A percentile compares a stretch with the other conserved stretches of the same genome.
phyloP scores from a whole-genome alignment of 2,113 vertebrate genomes.

The Zosterops borbonicus region DNA sequence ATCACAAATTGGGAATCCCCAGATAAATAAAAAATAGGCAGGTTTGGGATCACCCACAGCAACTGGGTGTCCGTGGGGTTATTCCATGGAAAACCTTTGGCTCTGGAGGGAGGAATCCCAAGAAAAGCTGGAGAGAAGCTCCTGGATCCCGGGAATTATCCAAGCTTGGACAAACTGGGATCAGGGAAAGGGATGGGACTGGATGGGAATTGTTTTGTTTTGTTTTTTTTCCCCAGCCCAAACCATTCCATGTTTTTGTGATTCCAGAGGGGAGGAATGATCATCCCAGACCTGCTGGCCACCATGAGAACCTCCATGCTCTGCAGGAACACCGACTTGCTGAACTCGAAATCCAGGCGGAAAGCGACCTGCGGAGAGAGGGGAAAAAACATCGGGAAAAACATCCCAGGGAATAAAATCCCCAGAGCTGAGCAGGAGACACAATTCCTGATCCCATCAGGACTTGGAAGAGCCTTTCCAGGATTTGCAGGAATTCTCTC shows the following conservation, averaged over 20 bases:
- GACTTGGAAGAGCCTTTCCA: neutral
- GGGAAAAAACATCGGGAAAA: neutral
- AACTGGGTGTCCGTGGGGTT: neutral
- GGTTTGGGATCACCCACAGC: neutral
- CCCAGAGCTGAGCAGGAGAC: fast-evolving
- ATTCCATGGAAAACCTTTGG: neutral
- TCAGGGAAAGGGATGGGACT: neutral
- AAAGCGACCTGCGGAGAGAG: conserved; percentile 81
- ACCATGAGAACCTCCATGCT: conserved; percentile 77
- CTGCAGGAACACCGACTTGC: conserved; percentile 81
- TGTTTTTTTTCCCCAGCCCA: neutral
- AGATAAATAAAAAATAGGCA: neutral
- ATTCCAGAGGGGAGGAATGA: neutral
- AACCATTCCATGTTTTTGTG: neutral
- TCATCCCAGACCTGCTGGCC: conserved; percentile 76
- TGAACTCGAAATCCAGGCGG: conserved; percentile 92
- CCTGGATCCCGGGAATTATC: neutral
- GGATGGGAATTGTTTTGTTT: neutral
- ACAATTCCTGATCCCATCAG: fast-evolving
- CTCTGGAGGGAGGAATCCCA: neutral
- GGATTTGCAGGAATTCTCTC: neutral
- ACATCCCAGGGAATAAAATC: fast-evolving
- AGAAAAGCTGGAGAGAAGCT: too few species aligned
- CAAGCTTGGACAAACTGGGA: neutral
- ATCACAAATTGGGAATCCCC: neutral